phyloP scores from a whole-genome alignment of 1,140 invertebrate genomes.

The Drosophila ficusphila region DNA sequence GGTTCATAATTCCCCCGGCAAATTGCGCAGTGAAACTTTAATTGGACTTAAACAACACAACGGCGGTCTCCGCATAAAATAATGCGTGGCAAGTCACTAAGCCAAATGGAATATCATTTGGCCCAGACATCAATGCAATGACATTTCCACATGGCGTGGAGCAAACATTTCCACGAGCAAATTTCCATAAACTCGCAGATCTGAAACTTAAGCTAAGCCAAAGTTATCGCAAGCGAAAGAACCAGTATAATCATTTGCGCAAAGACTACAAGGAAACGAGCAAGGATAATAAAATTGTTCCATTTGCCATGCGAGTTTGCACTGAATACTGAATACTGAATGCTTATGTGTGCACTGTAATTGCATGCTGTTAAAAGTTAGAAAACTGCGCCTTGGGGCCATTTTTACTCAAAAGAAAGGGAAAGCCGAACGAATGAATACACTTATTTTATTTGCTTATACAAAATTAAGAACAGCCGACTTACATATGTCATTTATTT shows the following conservation, averaged over 20 bases:
- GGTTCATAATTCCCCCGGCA: constrained; percentile 26
- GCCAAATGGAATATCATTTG: constrained; percentile 26
- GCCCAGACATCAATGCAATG: constrained; percentile 19
- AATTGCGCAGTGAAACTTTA: constrained; percentile 35
- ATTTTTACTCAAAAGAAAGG: not conserved
- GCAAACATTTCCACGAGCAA: constrained; percentile 5
- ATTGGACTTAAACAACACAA: constrained; percentile 21
- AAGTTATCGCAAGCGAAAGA: constrained; percentile 12
- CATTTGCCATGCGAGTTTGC: constrained; percentile 2
- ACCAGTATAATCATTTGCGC: constrained; percentile 20
- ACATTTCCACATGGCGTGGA: not conserved
- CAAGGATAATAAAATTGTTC: constrained; percentile 24
- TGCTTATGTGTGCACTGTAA: constrained; percentile 18
- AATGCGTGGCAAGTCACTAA: constrained; percentile 11
- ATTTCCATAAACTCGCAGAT: constrained; percentile 27
- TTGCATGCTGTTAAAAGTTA: constrained; percentile 28
- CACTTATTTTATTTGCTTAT: not conserved
- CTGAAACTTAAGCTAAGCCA: constrained; percentile 10
- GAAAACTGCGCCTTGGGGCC: constrained; percentile 23
- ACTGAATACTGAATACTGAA: no score
- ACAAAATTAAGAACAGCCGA: no score
- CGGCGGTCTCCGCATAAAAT: not conserved
- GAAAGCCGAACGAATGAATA: not conserved
- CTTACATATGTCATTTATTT: no score
- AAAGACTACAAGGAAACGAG: constrained; percentile 2